phyloP scores from a whole-genome alignment of 2,113 vertebrate species.

The Syngnathoides biaculeatus region DNA sequence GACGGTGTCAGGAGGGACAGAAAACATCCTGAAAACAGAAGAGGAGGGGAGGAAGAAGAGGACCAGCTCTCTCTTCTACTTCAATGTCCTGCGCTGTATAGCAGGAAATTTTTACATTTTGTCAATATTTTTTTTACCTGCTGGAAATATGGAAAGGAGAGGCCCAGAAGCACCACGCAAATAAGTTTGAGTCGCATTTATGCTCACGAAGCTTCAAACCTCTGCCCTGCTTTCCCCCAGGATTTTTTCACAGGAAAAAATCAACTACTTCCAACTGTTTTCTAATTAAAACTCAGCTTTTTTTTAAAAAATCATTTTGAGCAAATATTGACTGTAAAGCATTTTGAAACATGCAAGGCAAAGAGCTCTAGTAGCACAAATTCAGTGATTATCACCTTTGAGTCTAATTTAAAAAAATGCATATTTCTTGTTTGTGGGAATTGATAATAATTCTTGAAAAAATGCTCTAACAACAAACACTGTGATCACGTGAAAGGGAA shows the following conservation, averaged over 20 bases:
- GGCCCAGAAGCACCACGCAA: constrained; percentile 23
- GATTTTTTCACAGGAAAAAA: constrained; percentile 27
- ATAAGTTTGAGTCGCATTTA: constrained; percentile 36
- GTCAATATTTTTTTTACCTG: constrained; percentile 39
- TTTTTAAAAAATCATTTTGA: constrained; percentile 10
- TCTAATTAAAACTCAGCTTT: constrained; percentile 25
- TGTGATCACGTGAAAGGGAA: background rate
- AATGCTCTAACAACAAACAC: background rate
- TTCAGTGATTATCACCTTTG: background rate
- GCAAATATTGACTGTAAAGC: constrained; percentile 9
- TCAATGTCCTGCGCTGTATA: constrained; percentile 41
- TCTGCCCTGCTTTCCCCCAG: constrained; percentile 19
- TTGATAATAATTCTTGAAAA: background rate
- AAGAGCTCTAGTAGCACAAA: too few species aligned
- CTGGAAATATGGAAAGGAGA: constrained; percentile 19
- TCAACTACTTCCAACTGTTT: constrained; percentile 27
- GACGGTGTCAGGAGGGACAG: constrained; percentile 22
- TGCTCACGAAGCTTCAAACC: constrained; percentile 15
- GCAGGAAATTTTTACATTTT: constrained; percentile 28
- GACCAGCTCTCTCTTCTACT: constrained; percentile 15
- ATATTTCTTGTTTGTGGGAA: background rate
- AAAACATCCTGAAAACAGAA: constrained; percentile 28
- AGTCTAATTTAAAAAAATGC: background rate
- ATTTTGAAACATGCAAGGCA: constrained; percentile 1
- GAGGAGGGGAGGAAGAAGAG: background rate